These are phyloP conservation scores for Cataglyphis rosenhaueri DNA, from an alignment of 2,888 invertebrate genomes.

Conservation along the genomic window DNA sequence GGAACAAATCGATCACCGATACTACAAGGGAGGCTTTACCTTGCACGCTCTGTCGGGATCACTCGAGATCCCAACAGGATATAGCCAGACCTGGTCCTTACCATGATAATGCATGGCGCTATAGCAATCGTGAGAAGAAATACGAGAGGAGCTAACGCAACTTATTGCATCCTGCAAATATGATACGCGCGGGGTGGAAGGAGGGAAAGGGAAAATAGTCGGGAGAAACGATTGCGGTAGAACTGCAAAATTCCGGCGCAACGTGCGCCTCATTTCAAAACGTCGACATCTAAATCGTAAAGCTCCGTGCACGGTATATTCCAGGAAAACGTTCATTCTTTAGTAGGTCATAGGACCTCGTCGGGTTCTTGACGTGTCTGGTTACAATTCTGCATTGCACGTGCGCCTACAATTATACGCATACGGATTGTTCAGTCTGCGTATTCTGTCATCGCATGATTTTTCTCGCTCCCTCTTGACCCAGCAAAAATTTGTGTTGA, in stretches of 20 bases:
- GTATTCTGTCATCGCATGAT: background rate
- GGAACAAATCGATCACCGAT: constrained; percentile 37
- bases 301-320: constrained; percentile 15
- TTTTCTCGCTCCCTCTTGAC: background rate
- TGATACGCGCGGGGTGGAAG: background rate
- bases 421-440: background rate
- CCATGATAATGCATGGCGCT: constrained; percentile 42
- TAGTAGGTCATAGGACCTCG: constrained; percentile 31
- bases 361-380: background rate
- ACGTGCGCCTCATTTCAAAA: constrained; percentile 38
- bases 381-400: constrained; percentile 20
- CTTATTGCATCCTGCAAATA: constrained; percentile 46
- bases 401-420: background rate
- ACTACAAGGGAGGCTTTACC: constrained; percentile 8
- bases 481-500: background rate
- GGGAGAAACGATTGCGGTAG: constrained; percentile 12
- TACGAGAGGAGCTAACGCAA: constrained; percentile 38
- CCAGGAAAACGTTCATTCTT: constrained; percentile 23
- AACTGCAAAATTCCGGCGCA: constrained; percentile 41
- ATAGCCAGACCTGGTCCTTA: constrained; percentile 27
- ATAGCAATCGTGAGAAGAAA: background rate
- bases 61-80: constrained; percentile 21
- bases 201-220: background rate
- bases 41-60: background rate
- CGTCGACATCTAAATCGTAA: constrained; percentile 47